These are phyloP conservation scores for Dryobota labecula DNA, from an alignment of 2,888 invertebrate species.

Conservation along the genomic window DNA sequence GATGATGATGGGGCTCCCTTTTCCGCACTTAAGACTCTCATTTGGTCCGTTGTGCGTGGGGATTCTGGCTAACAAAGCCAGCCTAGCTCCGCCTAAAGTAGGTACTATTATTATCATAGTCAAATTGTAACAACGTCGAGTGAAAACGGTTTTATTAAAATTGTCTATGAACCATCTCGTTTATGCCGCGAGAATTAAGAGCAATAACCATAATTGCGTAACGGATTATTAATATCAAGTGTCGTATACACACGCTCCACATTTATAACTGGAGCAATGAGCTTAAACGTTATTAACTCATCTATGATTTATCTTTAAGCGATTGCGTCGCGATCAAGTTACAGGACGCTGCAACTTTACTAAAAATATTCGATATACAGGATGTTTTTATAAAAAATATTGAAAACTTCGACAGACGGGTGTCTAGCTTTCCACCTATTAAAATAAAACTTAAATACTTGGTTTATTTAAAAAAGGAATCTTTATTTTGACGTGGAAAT, in stretches of 20 bases:
- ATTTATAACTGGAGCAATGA: conserved; percentile 61
- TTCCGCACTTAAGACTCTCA: no score
- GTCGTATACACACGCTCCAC: conserved; percentile 61
- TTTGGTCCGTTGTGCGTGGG: no score
- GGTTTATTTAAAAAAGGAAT: neutral
- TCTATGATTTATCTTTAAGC: conserved; percentile 44
- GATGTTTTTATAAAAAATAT: neutral
- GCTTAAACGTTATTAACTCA: conserved; percentile 47
- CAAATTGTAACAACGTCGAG: conserved; percentile 17
- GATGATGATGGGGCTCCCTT: no score
- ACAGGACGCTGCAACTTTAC: neutral
- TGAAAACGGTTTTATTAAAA: conserved; percentile 34
- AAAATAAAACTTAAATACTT: neutral
- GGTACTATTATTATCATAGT: neutral
- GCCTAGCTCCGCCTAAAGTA: no score
- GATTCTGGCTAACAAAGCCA: no score
- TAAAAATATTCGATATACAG: neutral
- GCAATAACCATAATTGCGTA: conserved; percentile 76
- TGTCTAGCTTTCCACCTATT: neutral
- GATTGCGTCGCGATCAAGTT: conserved; percentile 23
- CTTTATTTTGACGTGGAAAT: neutral
- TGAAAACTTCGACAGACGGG: neutral
- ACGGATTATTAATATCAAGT: conserved; percentile 68
- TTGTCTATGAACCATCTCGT: conserved; percentile 43
- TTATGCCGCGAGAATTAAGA: conserved; percentile 65